Evolutionary conservation across 2,888 invertebrate genomes (phyloP), one percentile per base, ranked within the genome.

Genomic region (Limnephilus auricula): DNA sequence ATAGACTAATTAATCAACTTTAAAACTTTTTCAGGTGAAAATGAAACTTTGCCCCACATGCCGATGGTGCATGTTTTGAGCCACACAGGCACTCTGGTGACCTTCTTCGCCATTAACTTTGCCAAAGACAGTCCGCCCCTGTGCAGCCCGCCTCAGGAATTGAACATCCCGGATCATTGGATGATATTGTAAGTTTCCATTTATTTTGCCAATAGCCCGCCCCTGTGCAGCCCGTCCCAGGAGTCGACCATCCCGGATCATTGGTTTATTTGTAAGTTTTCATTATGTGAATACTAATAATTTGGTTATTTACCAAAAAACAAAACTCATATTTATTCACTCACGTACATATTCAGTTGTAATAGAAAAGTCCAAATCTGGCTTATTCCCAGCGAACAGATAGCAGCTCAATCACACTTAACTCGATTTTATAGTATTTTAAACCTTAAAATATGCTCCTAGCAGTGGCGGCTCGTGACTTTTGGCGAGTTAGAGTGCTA

Each of bases 21-120:
- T 25, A n/a, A 25, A 65, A 9, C 4, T 65, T 65, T 65, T 65
- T 65, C 94, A 96, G 96, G 96, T 90, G 97, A 97, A 92, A 96
- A 96, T 91, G 95, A 96, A 92, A 95, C 95, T 0, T 94, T 98
- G 45, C 97, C 97, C 0, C 97, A 97, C 6, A 98, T 98, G 96
- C 99, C 99, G 0, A 95, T 98, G 92, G 95, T 99, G 4, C 96
- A 98, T 90, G 96, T 98, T 13, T 95, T 99, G 15, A 97, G 98
- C 0, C 97, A 98, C 91, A 97, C 97, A 82, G 98, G 99, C 0
- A 95, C 97, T 25, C 95, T 99, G 37, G 97, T 97, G 0, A 96
- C 97, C 12, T 99, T 98, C 95, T 97, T 98, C 94, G 96, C 98
- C 88, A 96, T 98, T 6, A 98, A 98, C 95, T 94, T 97, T 86